Evolutionary conservation across 2,888 invertebrate species (phyloP).

Genomic region (Pyrochroa serraticornis): DNA sequence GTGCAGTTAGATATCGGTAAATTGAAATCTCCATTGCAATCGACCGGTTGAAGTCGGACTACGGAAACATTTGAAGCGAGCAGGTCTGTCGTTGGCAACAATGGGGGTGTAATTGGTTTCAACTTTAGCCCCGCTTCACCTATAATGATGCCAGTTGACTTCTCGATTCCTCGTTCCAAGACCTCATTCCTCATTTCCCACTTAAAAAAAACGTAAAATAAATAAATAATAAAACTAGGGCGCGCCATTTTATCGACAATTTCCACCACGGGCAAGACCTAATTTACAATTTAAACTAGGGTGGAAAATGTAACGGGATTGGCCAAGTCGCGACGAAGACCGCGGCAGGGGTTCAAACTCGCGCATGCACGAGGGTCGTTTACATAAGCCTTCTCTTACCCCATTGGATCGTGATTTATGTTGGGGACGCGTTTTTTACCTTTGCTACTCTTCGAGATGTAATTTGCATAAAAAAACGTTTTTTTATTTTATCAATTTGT

Average conservation of each 20-base stretch:
- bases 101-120: constrained; percentile 57
- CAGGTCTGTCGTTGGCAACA: constrained; percentile 57
- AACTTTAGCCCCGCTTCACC: constrained; percentile 54
- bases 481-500: constrained; percentile 28
- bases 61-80: constrained; percentile 45
- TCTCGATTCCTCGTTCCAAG: constrained; percentile 35
- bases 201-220: constrained; percentile 1
- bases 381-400: constrained; percentile 38
- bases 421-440: constrained; percentile 26
- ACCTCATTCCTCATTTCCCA: constrained; percentile 25
- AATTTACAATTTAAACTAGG: constrained; percentile 53
- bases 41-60: constrained; percentile 41
- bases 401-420: constrained; percentile 46
- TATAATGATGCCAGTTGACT: constrained; percentile 50
- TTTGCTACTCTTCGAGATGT: too few species aligned
- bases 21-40: constrained; percentile 53
- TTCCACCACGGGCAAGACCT: constrained; percentile 15
- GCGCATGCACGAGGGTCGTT: constrained; percentile 38
- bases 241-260: constrained; percentile 17
- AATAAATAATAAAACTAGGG: neutral
- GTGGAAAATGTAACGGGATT: constrained; percentile 40
- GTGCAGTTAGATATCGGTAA: constrained; percentile 45
- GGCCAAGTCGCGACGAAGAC: constrained; percentile 34
- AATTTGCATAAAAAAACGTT: too few species aligned
- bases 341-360: constrained; percentile 25